A percentile compares a stretch with the other conserved stretches of the same genome.
phyloP scores from a whole-genome alignment of 2,797 vertebrate species.

The Morus bassanus region DNA sequence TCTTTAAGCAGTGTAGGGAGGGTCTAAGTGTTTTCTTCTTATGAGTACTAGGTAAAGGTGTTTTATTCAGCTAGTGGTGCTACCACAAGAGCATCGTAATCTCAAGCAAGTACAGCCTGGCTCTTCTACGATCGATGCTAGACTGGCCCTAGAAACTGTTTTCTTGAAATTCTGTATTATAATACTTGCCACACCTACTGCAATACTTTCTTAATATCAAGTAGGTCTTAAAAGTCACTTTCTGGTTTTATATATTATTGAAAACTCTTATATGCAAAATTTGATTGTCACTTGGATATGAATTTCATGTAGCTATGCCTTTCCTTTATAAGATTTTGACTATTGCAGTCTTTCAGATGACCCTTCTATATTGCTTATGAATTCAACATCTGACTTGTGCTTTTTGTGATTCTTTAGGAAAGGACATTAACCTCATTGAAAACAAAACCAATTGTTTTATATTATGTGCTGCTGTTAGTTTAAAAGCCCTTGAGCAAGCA shows the following conservation, averaged over 20 bases:
- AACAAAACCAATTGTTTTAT: neutral
- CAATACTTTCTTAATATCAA: neutral
- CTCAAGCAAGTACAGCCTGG: accelerated
- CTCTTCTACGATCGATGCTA: neutral
- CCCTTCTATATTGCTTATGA: neutral
- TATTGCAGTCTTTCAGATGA: neutral
- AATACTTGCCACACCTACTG: neutral
- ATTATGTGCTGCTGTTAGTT: neutral
- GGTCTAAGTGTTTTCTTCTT: neutral
- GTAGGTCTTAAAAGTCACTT: neutral
- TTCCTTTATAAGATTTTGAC: neutral
- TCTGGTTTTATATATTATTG: neutral
- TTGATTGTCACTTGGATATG: neutral
- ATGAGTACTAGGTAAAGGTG: neutral
- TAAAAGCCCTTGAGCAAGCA: neutral
- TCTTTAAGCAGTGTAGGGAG: neutral
- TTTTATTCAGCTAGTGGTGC: neutral
- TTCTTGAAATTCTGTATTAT: neutral
- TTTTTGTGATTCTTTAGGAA: neutral
- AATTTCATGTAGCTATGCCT: neutral
- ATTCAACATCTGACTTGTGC: neutral
- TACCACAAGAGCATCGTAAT: neutral
- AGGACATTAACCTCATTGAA: neutral
- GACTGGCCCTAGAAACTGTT: neutral
- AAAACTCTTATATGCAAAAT: neutral